Evolutionary conservation across 2,113 vertebrate genomes (phyloP).

Genomic region (Monopterus albus): DNA sequence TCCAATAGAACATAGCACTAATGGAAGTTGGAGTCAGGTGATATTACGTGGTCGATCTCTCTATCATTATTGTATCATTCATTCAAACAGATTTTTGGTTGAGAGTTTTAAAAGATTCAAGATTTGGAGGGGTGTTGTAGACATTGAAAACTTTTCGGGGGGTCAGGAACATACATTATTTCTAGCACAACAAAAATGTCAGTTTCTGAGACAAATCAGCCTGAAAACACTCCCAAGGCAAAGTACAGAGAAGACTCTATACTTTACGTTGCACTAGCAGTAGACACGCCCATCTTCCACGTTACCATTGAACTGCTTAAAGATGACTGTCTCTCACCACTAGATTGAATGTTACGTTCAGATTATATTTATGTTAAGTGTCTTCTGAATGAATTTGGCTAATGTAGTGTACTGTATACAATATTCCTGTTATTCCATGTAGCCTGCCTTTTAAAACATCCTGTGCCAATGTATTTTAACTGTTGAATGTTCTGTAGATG

Average conservation of each 20-base stretch:
- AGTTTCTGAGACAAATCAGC: not conserved
- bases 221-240: constrained; percentile 3
- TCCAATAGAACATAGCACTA: not conserved
- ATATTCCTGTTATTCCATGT: constrained; percentile 12
- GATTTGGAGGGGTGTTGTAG: constrained; percentile 8
- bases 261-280: constrained; percentile 3
- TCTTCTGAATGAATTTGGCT: constrained; percentile 27
- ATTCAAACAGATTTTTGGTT: not conserved
- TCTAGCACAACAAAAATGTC: not conserved
- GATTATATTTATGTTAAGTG: constrained; percentile 14
- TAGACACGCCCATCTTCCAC: not conserved
- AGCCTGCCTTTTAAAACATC: constrained; percentile 39
- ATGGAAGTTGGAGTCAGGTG: not conserved
- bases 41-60: not conserved
- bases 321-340: not conserved
- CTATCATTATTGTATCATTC: not conserved
- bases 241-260: not conserved
- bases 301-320: constrained; percentile 3
- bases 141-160: constrained; percentile 12
- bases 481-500: constrained; percentile 23
- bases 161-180: not conserved
- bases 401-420: constrained; percentile 34
- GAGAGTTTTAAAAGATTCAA: not conserved
- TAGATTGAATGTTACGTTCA: constrained; percentile 16
- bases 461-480: constrained; percentile 62